These are phyloP conservation scores for Conus betulinus DNA, from an alignment of 1,140 invertebrate genomes.

Conservation along the genomic window DNA sequence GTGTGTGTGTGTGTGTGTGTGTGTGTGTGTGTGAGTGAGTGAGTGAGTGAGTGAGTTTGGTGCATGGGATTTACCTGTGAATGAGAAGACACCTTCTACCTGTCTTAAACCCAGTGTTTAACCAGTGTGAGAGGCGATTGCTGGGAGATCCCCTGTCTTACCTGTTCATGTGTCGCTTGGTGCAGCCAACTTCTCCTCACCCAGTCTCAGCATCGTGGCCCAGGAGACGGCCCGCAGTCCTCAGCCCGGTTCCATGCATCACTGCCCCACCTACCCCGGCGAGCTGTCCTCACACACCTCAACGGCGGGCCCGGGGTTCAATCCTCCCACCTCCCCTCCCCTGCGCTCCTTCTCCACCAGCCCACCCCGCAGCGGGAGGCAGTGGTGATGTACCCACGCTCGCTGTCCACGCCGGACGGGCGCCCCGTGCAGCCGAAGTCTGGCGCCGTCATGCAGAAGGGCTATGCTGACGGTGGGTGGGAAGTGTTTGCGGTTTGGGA, in stretches of 20 bases:
- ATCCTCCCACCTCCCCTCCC: conserved; percentile 46
- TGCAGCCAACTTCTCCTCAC: conserved; percentile 30
- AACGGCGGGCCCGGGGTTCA: neutral
- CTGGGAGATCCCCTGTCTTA: too few species aligned
- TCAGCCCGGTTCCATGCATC: conserved; percentile 55
- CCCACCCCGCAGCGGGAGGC: conserved; percentile 38
- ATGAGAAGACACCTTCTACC: too few species aligned
- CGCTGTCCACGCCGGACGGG: conserved; percentile 22
- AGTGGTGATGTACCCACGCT: conserved; percentile 30
- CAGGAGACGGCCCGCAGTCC: conserved; percentile 31
- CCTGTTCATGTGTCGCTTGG: neutral
- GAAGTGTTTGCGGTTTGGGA: neutral
- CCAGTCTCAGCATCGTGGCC: conserved; percentile 30
- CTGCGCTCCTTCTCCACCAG: conserved; percentile 65
- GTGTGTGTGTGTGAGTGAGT: too few species aligned
- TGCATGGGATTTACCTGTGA: too few species aligned
- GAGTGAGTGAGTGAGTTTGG: too few species aligned
- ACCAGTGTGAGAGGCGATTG: too few species aligned
- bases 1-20: too few species aligned
- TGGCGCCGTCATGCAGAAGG: neutral
- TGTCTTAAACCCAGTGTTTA: too few species aligned
- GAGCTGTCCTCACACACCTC: conserved; percentile 37
- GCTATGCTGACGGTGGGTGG: conserved; percentile 2
- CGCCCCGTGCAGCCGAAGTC: neutral
- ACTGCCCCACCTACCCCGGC: conserved; percentile 65